phyloP scores from a whole-genome alignment of 2,797 vertebrate species.

The Ispidina lecontei region DNA sequence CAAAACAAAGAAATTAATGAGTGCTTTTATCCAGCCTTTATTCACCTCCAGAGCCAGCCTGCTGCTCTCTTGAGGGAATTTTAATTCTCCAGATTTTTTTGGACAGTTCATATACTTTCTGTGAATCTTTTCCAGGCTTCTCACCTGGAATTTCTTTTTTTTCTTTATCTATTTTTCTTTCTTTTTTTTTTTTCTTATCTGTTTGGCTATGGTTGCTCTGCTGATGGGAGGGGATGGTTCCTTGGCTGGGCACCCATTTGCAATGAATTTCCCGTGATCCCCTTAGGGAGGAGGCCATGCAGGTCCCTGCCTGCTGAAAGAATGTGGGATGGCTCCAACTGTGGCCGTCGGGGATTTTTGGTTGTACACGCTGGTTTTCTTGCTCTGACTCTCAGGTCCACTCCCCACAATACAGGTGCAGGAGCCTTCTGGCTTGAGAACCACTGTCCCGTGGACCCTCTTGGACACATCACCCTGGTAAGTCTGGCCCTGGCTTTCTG shows the following conservation, averaged over 20 bases:
- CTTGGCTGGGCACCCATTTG: conserved; percentile 43
- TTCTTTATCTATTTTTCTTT: too few species aligned
- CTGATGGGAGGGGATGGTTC: conserved; percentile 20
- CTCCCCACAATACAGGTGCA: background rate
- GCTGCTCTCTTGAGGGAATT: background rate
- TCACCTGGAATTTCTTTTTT: background rate
- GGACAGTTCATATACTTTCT: background rate
- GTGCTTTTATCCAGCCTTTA: background rate
- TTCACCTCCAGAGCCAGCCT: background rate
- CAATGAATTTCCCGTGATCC: conserved; percentile 31
- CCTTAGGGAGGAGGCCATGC: conserved; percentile 33
- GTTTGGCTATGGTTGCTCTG: background rate
- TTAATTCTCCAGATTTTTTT: background rate
- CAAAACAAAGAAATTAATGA: background rate
- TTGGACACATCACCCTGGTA: background rate
- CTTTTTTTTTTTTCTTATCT: background rate
- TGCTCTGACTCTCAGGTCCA: background rate
- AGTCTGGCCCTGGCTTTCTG: background rate
- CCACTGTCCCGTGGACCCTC: background rate
- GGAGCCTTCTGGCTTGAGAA: background rate
- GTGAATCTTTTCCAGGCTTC: conserved; percentile 45
- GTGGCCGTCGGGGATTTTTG: background rate
- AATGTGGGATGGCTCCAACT: conserved; percentile 41
- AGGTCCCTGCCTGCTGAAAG: conserved; percentile 47
- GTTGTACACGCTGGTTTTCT: background rate